phyloP scores from a whole-genome alignment of 2,797 vertebrate genomes.

The Phalloptychus januarius region DNA sequence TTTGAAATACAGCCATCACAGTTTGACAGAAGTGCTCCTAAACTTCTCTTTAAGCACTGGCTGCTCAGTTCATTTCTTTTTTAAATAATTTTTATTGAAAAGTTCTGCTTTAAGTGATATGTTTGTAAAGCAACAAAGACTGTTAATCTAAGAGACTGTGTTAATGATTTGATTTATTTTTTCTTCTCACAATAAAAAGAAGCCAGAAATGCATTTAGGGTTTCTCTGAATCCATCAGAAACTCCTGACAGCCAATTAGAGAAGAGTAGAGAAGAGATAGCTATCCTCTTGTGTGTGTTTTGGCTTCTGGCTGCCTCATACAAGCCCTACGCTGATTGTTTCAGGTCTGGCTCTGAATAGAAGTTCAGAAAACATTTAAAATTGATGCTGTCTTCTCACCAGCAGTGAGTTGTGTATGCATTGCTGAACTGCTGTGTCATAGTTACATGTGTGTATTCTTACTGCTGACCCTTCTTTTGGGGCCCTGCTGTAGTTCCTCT shows the following conservation, averaged over 20 bases:
- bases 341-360: constrained; percentile 1
- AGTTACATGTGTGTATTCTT: constrained; percentile 14
- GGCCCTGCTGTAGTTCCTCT: constrained; percentile 6
- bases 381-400: not conserved
- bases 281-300: not conserved
- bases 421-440: constrained; percentile 18
- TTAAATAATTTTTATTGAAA: constrained; percentile 10
- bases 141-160: not conserved
- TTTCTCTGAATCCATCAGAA: not conserved
- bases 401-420: not conserved
- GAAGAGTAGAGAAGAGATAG: not conserved
- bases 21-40: constrained; percentile 53
- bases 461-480: constrained; percentile 7
- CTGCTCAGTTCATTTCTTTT: constrained; percentile 10
- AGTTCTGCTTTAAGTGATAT: constrained; percentile 6
- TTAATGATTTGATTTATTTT: not conserved
- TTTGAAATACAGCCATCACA: constrained; percentile 47
- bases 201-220: not conserved
- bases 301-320: not conserved
- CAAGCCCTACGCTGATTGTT: not conserved
- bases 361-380: constrained; percentile 4
- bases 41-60: constrained; percentile 24
- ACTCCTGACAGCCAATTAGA: not conserved
- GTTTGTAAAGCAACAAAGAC: constrained; percentile 3
- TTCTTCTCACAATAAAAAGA: not conserved